Conservation (phyloP, 2,113 vertebrate species). For the Hyaena hyaena region DNA sequence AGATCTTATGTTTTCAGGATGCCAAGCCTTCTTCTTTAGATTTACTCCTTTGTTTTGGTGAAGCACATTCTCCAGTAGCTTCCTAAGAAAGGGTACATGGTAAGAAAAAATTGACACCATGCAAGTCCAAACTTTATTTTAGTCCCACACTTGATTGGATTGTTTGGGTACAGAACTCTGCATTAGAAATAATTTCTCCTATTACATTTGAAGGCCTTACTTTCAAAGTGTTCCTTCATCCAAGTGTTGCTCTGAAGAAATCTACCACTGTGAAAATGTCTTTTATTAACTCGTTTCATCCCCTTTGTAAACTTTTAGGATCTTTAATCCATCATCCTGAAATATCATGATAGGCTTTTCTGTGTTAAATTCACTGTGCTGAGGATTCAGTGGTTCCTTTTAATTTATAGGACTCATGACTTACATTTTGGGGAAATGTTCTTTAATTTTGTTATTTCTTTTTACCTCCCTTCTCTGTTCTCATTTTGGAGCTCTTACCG, state of each 20-base stretch:
- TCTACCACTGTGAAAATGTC: neutral
- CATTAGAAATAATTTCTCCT: neutral
- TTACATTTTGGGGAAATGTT: neutral
- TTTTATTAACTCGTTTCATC: neutral
- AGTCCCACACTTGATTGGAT: neutral
- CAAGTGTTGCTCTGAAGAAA: neutral
- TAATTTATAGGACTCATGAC: neutral
- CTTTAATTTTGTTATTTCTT: neutral
- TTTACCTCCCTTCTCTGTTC: neutral
- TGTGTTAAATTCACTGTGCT: neutral
- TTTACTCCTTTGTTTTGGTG: constrained; percentile 26
- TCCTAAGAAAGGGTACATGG: constrained; percentile 47
- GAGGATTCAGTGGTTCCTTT: neutral
- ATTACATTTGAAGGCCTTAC: neutral
- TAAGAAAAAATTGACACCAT: constrained; percentile 4
- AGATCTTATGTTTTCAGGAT: neutral
- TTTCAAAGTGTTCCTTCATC: neutral
- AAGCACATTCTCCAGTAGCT: neutral
- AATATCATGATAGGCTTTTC: neutral
- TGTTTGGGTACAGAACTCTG: neutral
- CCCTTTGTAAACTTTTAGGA: neutral
- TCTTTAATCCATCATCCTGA: neutral
- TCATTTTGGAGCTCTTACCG: neutral
- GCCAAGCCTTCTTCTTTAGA: neutral
- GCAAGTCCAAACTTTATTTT: neutral